Conservation (phyloP, 2,797 vertebrate species). For the Anguilla marmorata region DNA sequence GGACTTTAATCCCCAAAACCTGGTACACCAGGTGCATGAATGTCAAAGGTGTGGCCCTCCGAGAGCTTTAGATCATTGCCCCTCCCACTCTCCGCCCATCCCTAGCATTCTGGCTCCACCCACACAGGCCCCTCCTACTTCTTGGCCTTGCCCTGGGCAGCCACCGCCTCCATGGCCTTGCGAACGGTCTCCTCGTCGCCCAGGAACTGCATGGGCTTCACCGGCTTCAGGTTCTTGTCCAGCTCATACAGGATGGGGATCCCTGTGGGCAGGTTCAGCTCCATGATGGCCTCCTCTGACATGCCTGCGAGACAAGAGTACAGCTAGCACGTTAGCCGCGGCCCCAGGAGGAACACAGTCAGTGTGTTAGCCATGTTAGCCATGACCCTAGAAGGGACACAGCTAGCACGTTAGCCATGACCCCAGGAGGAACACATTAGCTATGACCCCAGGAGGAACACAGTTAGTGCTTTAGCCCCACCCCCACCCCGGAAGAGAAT, state of each 20-base stretch:
- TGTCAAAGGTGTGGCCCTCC: not conserved
- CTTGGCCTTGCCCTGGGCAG: constrained; percentile 90
- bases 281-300: constrained; percentile 92
- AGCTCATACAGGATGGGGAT: constrained; percentile 91
- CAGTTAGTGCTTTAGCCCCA: not conserved
- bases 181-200: constrained; percentile 90
- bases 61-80: not conserved
- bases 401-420: not conserved
- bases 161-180: constrained; percentile 91
- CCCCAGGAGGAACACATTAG: not conserved
- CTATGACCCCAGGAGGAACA: not conserved
- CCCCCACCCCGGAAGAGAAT: not conserved
- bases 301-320: constrained; percentile 71
- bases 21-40: not conserved
- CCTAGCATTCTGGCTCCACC: not conserved
- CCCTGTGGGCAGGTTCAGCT: constrained; percentile 89
- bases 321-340: not conserved
- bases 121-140: constrained; percentile 67
- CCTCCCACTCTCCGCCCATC: not conserved
- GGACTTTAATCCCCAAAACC: not conserved
- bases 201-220: constrained; percentile 91
- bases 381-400: not conserved
- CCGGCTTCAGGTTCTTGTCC: constrained; percentile 89
- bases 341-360: not conserved
- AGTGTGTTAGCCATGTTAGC: not conserved